Evolutionary conservation across 2,888 invertebrate species (phyloP), one percentile per base, ranked within the genome.

Genomic region (Iselma pallidipennis): DNA sequence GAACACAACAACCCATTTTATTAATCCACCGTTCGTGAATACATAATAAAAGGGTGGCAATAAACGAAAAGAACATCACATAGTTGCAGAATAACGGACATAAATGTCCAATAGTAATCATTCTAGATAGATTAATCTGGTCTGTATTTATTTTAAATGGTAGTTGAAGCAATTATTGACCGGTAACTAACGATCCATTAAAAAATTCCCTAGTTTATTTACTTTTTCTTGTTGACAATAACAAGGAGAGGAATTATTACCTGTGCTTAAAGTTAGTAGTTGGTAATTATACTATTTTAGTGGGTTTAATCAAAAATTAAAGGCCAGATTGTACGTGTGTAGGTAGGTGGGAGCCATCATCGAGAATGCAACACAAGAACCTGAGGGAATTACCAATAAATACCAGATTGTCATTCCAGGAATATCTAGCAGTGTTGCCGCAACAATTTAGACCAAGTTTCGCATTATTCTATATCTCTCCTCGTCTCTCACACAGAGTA

Each of bases 1-100:
- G 61, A 65, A 61, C 60, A 62, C 60, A 68, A 67, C 69, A 71
- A 67, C 64, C 68, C 66, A 65, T 67, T 70, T 69, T 68, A 67
- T 69, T 70, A 71, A 71, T 70, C 68, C 65, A 61, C 45, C 66
- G 62, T 66, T 65, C 61, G 61, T 66, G 67, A 57, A 66, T 67
- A 59, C 59, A 64, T 66, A 59, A 56, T 63, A 67, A 67, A 67
- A 67, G 64, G 19, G 42, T 54, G 61, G 67, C 58, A 63, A 63
- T 67, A 65, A 67, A 65, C 56, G 59, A 57, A 65, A 63, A 67
- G 59, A 59, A 52, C 61, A 61, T 62, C 55, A 65, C 58, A 56
- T 56, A 51, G 63, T 58, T 58, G 58, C 55, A 57, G 29, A 55
- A 61, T 55, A 45, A 51, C 51, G 23, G 49, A 51, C 48, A 60